Evolutionary conservation across 2,797 vertebrate genomes (phyloP).

Genomic region (Macropus fuliginosus): DNA sequence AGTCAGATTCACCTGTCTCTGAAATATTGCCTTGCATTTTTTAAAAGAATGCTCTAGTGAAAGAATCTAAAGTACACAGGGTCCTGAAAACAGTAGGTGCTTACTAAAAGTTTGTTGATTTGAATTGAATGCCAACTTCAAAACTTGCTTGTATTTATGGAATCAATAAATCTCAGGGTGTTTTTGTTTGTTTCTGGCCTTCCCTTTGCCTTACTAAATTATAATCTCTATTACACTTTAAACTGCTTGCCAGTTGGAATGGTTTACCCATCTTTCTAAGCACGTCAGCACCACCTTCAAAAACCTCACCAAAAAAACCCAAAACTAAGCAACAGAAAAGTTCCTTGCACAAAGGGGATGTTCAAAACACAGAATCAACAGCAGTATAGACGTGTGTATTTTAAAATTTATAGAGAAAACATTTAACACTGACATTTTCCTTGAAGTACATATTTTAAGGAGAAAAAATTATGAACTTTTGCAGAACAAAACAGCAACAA

Average conservation of each 20-base stretch:
- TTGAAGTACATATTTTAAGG: not conserved
- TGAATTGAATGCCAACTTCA: not conserved
- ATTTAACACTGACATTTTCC: constrained; percentile 23
- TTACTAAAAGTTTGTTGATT: not conserved
- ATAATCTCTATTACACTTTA: not conserved
- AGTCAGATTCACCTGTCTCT: not conserved
- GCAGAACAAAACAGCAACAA: constrained; percentile 7
- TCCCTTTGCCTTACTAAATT: not conserved
- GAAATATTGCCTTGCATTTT: not conserved
- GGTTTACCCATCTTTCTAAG: not conserved
- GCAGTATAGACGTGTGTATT: not conserved
- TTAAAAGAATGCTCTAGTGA: not conserved
- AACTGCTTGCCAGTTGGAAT: not conserved
- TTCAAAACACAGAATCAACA: not conserved
- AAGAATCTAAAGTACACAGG: not conserved
- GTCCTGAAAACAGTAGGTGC: not conserved
- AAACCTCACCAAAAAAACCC: not conserved
- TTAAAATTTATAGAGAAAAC: constrained; percentile 42
- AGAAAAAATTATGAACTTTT: constrained; percentile 24
- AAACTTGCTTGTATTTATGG: not conserved
- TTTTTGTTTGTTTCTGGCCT: not conserved
- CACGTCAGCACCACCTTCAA: not conserved
- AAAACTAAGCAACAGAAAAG: not conserved
- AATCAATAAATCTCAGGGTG: not conserved
- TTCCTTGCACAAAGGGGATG: not conserved